These are phyloP conservation scores for Lepisosteus oculatus DNA, from an alignment of 2,113 vertebrate genomes.

Conservation along the genomic window DNA sequence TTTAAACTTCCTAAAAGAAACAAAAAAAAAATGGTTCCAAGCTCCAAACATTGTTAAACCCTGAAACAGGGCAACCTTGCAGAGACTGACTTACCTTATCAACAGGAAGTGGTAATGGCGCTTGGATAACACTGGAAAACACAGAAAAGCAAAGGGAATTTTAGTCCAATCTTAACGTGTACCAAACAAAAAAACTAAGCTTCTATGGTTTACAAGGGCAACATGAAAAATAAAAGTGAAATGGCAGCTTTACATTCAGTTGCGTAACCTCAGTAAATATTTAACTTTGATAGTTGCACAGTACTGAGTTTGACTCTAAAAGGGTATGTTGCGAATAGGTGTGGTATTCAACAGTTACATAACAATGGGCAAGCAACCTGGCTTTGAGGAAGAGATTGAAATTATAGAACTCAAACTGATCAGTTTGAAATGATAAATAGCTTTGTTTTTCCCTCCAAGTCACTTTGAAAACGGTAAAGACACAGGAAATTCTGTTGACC, in stretches of 20 bases:
- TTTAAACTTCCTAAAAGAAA: too few relatives aligned
- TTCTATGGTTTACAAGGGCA: background rate
- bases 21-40: too few relatives aligned
- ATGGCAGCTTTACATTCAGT: background rate
- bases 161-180: background rate
- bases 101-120: constrained; percentile 91
- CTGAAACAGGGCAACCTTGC: background rate
- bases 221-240: background rate
- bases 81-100: constrained; percentile 86
- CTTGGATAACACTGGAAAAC: constrained; percentile 87
- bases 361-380: too few relatives aligned
- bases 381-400: too few relatives aligned
- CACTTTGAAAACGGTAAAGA: too few relatives aligned
- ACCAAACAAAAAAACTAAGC: too few relatives aligned
- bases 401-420: too few relatives aligned
- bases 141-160: constrained; percentile 16
- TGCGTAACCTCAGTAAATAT: constrained; percentile 4
- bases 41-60: background rate
- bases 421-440: too few relatives aligned
- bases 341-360: background rate
- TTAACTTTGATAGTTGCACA: background rate
- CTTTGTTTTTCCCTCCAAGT: too few relatives aligned
- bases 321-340: background rate
- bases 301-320: background rate
- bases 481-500: too few relatives aligned